A percentile compares a stretch with the other conserved stretches of the same genome.
Conservation (phyloP, 2,113 vertebrate genomes). For the Xiphias gladius region DNA sequence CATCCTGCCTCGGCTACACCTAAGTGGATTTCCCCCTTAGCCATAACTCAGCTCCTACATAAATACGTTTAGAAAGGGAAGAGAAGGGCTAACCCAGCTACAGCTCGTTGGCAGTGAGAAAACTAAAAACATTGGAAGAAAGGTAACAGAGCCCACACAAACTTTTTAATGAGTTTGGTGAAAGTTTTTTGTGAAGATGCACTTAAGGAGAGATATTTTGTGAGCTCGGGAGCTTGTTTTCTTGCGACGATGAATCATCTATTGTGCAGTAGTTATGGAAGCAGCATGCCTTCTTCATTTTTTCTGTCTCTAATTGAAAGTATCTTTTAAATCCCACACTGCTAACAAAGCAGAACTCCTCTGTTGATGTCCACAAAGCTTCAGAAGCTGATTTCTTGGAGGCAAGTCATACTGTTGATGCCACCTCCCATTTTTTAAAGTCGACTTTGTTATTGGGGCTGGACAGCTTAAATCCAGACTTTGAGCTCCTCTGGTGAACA, state of each 20-base stretch:
- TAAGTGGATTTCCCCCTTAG: constrained; percentile 38
- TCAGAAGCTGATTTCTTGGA: constrained; percentile 24
- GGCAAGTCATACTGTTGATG: constrained; percentile 15
- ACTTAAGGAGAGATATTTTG: constrained; percentile 42
- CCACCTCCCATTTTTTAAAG: constrained; percentile 4
- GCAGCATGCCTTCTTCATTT: constrained; percentile 31
- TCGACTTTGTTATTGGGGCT: not conserved
- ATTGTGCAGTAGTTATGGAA: constrained; percentile 53
- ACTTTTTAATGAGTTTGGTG: constrained; percentile 57
- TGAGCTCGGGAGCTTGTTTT: constrained; percentile 30
- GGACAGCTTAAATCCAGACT: not conserved
- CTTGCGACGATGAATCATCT: constrained; percentile 37
- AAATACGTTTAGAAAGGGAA: constrained; percentile 32
- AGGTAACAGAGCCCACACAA: constrained; percentile 38
- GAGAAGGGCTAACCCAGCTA: constrained; percentile 26
- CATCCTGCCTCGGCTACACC: constrained; percentile 40
- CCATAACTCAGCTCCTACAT: constrained; percentile 48
- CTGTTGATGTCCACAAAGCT: constrained; percentile 22
- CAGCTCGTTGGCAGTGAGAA: constrained; percentile 26
- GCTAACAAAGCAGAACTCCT: constrained; percentile 46
- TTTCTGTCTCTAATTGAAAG: constrained; percentile 53
- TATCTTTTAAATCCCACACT: constrained; percentile 53
- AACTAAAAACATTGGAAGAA: constrained; percentile 20
- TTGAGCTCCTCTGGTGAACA: not conserved
- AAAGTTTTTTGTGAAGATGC: constrained; percentile 38